These are phyloP conservation scores for Agrilus biguttatus DNA, from an alignment of 2,888 invertebrate species.

Conservation along the genomic window DNA sequence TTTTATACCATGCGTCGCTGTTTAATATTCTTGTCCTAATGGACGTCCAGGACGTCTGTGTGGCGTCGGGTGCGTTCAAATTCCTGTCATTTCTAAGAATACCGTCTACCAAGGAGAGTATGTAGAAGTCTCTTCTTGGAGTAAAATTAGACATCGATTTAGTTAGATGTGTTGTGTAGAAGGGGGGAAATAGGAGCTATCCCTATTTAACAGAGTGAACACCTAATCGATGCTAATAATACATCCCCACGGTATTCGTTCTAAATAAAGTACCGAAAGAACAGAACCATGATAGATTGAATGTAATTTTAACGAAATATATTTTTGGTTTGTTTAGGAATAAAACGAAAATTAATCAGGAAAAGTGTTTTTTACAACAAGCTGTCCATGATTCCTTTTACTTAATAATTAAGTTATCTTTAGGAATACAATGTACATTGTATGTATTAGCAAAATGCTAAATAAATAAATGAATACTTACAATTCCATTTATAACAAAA, in stretches of 20 bases:
- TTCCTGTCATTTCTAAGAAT: neutral
- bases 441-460: too few relatives aligned
- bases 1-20: too few relatives aligned
- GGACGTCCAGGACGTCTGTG: too few relatives aligned
- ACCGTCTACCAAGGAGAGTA: neutral
- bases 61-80: neutral
- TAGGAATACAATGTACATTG: too few relatives aligned
- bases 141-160: constrained; percentile 22
- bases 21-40: too few relatives aligned
- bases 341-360: too few relatives aligned
- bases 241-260: constrained; percentile 13
- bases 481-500: too few relatives aligned
- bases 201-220: constrained; percentile 12
- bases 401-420: too few relatives aligned
- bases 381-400: too few relatives aligned
- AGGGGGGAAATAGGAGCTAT: constrained; percentile 14
- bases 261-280: constrained; percentile 12
- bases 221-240: constrained; percentile 18
- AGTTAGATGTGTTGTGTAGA: constrained; percentile 9
- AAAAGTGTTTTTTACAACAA: too few relatives aligned
- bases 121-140: constrained; percentile 23
- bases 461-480: too few relatives aligned
- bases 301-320: constrained; percentile 7
- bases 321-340: too few relatives aligned
- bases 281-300: constrained; percentile 11